Evolutionary conservation across 2,888 invertebrate species (phyloP).

Genomic region (Phoenoteleia sp.): DNA sequence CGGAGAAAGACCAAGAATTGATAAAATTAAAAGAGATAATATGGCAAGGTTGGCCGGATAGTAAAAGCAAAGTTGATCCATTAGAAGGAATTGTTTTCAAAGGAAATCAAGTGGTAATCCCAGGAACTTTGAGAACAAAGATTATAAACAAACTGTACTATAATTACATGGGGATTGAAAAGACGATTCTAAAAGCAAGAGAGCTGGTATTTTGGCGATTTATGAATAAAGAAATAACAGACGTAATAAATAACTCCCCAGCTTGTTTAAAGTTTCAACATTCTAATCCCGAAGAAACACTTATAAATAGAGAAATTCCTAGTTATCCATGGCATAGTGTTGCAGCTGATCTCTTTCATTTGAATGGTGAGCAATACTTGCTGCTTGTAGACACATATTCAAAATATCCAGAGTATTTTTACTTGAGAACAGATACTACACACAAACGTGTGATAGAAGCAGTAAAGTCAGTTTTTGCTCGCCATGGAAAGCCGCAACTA

Average conservation of each 20-base stretch:
- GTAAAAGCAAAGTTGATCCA: too few species aligned
- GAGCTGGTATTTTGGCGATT: too few species aligned
- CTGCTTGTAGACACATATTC: slow-evolving; percentile 75
- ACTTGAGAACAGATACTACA: too few species aligned
- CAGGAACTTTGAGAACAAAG: slow-evolving; percentile 66
- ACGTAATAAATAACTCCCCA: too few species aligned
- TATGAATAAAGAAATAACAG: slow-evolving; percentile 72
- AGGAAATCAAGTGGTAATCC: slow-evolving; percentile 60
- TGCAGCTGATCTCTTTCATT: slow-evolving; percentile 73
- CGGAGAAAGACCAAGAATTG: slow-evolving; percentile 66
- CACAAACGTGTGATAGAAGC: too few species aligned
- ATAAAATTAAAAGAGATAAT: slow-evolving; percentile 67
- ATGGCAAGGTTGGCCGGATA: slow-evolving; percentile 40
- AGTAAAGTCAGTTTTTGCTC: too few species aligned
- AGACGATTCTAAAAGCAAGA: slow-evolving; percentile 74
- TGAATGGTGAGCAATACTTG: slow-evolving; percentile 66
- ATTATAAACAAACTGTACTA: slow-evolving; percentile 75
- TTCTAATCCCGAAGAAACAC: slow-evolving; percentile 61
- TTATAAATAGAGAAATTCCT: slow-evolving; percentile 67
- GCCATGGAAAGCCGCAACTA: slow-evolving; percentile 69
- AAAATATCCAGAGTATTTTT: slow-evolving; percentile 77
- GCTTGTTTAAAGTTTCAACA: slow-evolving; percentile 15
- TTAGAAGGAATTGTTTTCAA: slow-evolving; percentile 35
- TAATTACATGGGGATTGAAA: slow-evolving; percentile 75
- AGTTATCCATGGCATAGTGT: slow-evolving; percentile 72